A percentile compares a stretch with the other conserved stretches of the same genome.
These are phyloP conservation scores for Drosophila pseudotakahashii DNA, from an alignment of 2,888 invertebrate species.

Conservation along the genomic window DNA sequence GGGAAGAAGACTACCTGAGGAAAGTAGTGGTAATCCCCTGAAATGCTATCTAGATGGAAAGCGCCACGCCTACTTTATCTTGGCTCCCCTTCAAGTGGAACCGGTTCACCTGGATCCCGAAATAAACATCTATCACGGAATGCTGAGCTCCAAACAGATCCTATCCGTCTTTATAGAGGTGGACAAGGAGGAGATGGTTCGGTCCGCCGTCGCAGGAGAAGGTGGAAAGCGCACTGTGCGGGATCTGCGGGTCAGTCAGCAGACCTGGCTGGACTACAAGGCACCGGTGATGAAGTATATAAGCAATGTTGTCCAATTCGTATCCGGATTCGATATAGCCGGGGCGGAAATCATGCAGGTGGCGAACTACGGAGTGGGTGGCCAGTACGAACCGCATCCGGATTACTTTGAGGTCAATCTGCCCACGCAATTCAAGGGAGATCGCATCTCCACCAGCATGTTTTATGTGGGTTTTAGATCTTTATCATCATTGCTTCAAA, in stretches of 20 bases:
- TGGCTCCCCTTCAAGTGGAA: conserved; percentile 92
- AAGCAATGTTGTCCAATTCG: conserved; percentile 85
- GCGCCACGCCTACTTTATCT: conserved; percentile 87
- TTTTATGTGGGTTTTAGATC: conserved; percentile 89
- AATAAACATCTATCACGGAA: conserved; percentile 93
- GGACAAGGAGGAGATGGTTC: conserved; percentile 23
- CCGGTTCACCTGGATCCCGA: conserved; percentile 91
- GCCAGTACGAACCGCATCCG: conserved; percentile 98
- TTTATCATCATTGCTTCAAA: too few species aligned
- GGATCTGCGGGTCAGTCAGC: conserved; percentile 70
- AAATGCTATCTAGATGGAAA: conserved; percentile 55
- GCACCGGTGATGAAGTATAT: conserved; percentile 44
- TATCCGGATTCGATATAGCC: conserved; percentile 92
- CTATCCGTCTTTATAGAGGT: conserved; percentile 83
- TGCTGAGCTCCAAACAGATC: conserved; percentile 93
- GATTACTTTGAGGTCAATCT: conserved; percentile 89
- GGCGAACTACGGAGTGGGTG: conserved; percentile 99
- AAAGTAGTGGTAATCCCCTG: not conserved
- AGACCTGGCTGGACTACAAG: conserved; percentile 60
- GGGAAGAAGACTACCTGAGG: conserved; percentile 47
- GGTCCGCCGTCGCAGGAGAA: conserved; percentile 49
- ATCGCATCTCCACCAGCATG: conserved; percentile 97
- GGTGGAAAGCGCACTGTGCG: not conserved
- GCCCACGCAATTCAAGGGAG: conserved; percentile 21
- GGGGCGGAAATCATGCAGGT: conserved; percentile 97